Evolutionary conservation across 2,888 invertebrate genomes (phyloP).

Genomic region (Tiliacea citrago): DNA sequence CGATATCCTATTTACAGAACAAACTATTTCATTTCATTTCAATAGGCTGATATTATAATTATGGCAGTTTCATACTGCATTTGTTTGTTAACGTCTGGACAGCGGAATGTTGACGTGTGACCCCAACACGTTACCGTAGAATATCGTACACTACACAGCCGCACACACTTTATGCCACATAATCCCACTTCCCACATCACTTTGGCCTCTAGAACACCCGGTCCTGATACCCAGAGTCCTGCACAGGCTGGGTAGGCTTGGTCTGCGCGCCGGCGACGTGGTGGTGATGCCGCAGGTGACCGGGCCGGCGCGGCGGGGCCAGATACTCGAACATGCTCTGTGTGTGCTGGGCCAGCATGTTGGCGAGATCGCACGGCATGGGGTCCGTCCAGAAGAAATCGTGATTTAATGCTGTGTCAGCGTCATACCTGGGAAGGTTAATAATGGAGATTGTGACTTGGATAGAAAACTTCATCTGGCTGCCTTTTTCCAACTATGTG

Average conservation of each 20-base stretch:
- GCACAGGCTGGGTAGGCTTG: constrained; percentile 89
- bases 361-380: constrained; percentile 97
- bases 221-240: constrained; percentile 96
- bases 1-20: no score
- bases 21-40: no score
- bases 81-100: neutral
- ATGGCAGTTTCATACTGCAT: neutral
- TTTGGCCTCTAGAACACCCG: constrained; percentile 92
- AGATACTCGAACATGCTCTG: constrained; percentile 99
- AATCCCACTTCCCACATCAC: constrained; percentile 22
- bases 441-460: neutral
- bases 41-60: neutral
- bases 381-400: constrained; percentile 99
- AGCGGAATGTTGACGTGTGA: neutral
- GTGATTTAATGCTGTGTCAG: constrained; percentile 98
- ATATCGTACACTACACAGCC: neutral
- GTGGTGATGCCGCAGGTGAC: constrained; percentile 93
- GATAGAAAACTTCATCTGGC: neutral
- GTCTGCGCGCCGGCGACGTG: constrained; percentile 88
- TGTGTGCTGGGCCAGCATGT: constrained; percentile 97
- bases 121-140: neutral
- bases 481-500: neutral
- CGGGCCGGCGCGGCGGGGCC: constrained; percentile 93
- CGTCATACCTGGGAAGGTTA: constrained; percentile 91
- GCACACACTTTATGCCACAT: constrained; percentile 1